phyloP scores from a whole-genome alignment of 2,113 vertebrate genomes.

The Nesoenas mayeri region DNA sequence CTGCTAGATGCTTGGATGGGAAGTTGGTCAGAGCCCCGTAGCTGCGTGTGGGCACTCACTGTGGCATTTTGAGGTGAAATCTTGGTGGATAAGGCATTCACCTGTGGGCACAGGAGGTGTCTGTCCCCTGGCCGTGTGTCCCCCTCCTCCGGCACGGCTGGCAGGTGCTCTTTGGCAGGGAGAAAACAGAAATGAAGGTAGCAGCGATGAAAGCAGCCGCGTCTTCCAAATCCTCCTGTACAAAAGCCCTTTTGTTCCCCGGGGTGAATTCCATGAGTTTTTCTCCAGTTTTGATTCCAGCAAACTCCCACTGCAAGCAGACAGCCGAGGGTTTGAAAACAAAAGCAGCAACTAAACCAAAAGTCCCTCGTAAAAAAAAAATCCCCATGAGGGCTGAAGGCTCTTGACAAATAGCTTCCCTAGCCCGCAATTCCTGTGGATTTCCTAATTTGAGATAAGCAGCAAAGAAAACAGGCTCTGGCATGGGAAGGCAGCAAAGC shows the following conservation, averaged over 20 bases:
- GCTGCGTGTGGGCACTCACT: neutral
- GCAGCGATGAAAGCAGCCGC: neutral
- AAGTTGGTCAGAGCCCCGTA: rapidly evolving
- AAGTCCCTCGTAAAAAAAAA: neutral
- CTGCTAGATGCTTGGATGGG: rapidly evolving
- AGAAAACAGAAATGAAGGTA: neutral
- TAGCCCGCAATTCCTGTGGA: neutral
- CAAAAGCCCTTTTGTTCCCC: slow-evolving; percentile 51
- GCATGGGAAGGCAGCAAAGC: neutral
- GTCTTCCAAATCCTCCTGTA: slow-evolving; percentile 32
- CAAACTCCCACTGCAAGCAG: slow-evolving; percentile 34
- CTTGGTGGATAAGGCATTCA: neutral
- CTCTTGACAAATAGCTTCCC: slow-evolving; percentile 20
- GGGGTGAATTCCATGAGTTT: slow-evolving; percentile 49
- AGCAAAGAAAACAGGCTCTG: neutral
- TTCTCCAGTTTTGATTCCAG: slow-evolving; percentile 37
- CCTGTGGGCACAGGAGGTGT: neutral
- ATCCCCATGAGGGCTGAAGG: neutral
- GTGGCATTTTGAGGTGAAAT: neutral
- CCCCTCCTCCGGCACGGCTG: neutral
- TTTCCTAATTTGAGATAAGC: slow-evolving; percentile 46
- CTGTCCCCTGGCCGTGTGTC: neutral
- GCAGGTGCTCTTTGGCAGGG: slow-evolving; percentile 2
- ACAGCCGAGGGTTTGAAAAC: slow-evolving; percentile 9
- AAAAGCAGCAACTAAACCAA: slow-evolving; percentile 13